These are phyloP conservation scores for Seladonia tumulorum DNA, from an alignment of 2,888 invertebrate genomes.

Conservation along the genomic window DNA sequence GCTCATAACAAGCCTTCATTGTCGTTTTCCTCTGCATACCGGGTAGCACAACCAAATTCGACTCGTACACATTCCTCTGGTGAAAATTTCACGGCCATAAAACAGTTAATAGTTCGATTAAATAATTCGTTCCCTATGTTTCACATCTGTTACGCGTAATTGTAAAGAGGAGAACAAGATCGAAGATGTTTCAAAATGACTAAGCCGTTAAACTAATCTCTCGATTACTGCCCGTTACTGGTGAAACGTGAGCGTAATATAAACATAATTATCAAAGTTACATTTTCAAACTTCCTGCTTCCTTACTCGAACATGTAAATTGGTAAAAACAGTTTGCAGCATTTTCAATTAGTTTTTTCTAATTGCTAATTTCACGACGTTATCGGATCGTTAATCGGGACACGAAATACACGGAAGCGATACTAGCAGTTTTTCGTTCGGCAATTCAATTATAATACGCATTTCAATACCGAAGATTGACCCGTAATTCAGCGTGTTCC, in stretches of 20 bases:
- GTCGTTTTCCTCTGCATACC: constrained; percentile 25
- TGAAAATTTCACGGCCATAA: not conserved
- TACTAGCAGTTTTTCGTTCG: not conserved
- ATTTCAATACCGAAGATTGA: not conserved
- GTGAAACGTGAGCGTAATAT: not conserved
- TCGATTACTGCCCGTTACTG: not conserved
- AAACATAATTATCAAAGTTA: not conserved
- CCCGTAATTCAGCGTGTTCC: not conserved
- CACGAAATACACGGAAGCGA: not conserved
- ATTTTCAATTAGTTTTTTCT: not conserved
- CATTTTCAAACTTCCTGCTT: not conserved
- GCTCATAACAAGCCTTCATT: constrained; percentile 29
- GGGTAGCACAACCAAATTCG: not conserved
- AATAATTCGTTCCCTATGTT: not conserved
- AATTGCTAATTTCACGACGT: not conserved
- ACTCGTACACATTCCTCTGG: not conserved
- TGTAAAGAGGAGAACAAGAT: not conserved
- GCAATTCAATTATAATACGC: not conserved
- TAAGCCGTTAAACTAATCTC: not conserved
- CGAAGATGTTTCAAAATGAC: not conserved
- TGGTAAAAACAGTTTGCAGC: not conserved
- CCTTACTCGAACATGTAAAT: not conserved
- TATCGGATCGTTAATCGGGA: not conserved
- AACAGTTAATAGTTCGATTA: no score
- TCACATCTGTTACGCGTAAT: not conserved